phyloP scores from a whole-genome alignment of 2,797 vertebrate genomes.

The Dicrostonyx torquatus region DNA sequence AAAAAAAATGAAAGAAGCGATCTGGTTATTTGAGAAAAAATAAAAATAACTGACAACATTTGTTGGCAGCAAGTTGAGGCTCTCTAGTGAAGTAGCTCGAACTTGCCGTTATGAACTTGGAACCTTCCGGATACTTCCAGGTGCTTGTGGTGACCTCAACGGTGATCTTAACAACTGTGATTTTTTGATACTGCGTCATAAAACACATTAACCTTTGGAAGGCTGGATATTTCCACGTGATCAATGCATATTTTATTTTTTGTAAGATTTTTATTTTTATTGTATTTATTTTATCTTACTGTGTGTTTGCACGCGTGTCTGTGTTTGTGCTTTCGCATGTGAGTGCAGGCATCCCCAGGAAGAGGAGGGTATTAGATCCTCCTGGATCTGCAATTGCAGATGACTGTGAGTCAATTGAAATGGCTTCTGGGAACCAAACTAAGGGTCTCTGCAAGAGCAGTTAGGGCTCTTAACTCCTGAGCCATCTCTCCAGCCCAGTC shows the following conservation, averaged over 20 bases:
- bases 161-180: background rate
- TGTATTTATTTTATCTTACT: background rate
- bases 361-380: background rate
- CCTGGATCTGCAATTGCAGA: background rate
- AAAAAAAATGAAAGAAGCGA: constrained; percentile 6
- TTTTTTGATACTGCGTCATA: background rate
- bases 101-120: background rate
- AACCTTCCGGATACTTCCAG: background rate
- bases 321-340: background rate
- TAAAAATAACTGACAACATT: background rate
- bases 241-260: background rate
- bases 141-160: background rate
- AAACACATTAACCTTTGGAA: background rate
- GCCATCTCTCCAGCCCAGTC: background rate
- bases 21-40: background rate
- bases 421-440: background rate
- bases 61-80: constrained; percentile 2
- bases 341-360: background rate
- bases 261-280: background rate
- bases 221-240: background rate
- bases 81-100: constrained; percentile 19
- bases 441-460: background rate
- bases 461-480: background rate
- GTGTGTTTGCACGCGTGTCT: background rate
- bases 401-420: background rate